Evolutionary conservation across 2,113 vertebrate species (phyloP), one percentile per base, ranked within the genome.

Genomic region (Nannobrachium achirus): DNA sequence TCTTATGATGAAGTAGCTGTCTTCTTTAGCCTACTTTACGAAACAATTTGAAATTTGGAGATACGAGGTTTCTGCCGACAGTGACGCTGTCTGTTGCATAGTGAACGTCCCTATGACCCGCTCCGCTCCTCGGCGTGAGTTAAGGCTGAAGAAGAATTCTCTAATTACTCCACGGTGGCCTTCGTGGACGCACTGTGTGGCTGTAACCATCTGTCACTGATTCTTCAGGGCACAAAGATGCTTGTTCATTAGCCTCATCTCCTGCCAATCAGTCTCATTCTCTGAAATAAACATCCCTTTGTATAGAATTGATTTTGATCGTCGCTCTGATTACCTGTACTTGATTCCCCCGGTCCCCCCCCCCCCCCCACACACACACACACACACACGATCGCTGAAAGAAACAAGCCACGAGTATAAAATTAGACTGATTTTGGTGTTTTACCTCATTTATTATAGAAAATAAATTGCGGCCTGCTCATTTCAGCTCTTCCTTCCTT

Each of bases 161-260:
- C 33, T 66, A 50, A 67, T 71, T 11, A 67, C 49, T 71, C 62
- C 68, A 56, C 80, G 75, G 53, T 56, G 16, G 10, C 61, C 71
- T 63, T 60, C 46, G 53, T 39, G 71, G 62, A 63, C 66, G 61
- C 63, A 38, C 53, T 33, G 19, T 55, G 4, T 56, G 10, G 18
- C 58, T 69, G 41, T 41, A 49, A 63, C 75, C 66, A 52, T 56
- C 42, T 15, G 10, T 52, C 44, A 68, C 62, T 70, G 18, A 13
- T 14, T 15, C 38, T 53, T 56, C 33, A 68, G 49, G 66, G 75
- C 49, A 25, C 63, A 57, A 80, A 71, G 61, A 75, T 68, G 60
- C 56, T 67, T 71, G 66, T 84, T 76, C 65, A 87, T 79, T 71
- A 65, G 77, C 33, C 65, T 80, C 76, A 66, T 87, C 69, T 77